A percentile compares a stretch with the other conserved stretches of the same genome.
Conservation (phyloP, 2,797 vertebrate species). For the Helicolenus hilgendorfi region DNA sequence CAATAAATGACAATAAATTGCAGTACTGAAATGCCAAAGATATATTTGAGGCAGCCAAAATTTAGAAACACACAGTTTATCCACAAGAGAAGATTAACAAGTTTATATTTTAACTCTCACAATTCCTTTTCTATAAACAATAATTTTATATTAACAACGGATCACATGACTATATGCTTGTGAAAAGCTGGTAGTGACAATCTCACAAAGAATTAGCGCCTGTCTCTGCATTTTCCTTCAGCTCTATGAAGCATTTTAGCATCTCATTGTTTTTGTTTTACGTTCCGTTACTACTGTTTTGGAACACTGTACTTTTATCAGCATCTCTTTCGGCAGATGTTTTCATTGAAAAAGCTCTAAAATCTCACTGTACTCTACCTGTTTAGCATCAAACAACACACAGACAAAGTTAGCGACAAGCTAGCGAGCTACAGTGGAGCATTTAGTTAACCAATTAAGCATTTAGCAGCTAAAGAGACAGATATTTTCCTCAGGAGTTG, state of each 20-base stretch:
- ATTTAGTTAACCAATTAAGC: too few relatives aligned
- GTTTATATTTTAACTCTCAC: not conserved
- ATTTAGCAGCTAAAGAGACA: too few relatives aligned
- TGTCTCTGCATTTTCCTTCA: too few relatives aligned
- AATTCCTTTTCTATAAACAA: not conserved
- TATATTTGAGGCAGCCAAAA: not conserved
- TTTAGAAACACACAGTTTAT: not conserved
- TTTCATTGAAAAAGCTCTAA: not conserved
- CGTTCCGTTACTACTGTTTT: not conserved
- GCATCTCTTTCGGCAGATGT: not conserved
- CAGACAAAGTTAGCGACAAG: too few relatives aligned
- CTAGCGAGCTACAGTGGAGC: too few relatives aligned
- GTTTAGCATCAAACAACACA: too few relatives aligned
- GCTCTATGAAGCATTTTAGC: not conserved
- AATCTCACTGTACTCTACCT: too few relatives aligned
- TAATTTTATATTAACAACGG: not conserved
- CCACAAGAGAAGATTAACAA: not conserved
- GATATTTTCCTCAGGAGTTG: too few relatives aligned
- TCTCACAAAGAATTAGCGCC: not conserved
- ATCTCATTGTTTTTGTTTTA: conserved; percentile 5
- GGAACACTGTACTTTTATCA: not conserved
- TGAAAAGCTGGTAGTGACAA: not conserved
- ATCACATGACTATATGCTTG: not conserved
- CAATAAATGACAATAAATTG: not conserved
- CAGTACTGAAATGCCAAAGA: not conserved